Percentiles rank a stretch among this genome's conserved stretches.
Evolutionary conservation across 2,888 invertebrate genomes (phyloP).

Genomic region (Hyppa rectilinea): DNA sequence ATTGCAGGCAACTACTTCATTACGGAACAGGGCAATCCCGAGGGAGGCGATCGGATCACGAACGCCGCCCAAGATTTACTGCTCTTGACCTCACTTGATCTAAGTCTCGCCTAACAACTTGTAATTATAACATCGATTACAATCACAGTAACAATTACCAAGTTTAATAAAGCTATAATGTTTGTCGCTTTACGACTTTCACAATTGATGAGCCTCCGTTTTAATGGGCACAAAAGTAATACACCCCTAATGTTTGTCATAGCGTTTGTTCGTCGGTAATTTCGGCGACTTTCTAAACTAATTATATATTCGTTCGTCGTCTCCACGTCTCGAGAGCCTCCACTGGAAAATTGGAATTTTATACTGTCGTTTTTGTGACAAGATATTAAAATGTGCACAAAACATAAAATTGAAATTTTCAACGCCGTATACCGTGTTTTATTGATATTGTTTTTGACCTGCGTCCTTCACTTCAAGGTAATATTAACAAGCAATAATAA

Average conservation of each 20-base stretch:
- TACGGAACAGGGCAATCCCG: slow-evolving; percentile 74
- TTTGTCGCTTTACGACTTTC: slow-evolving; percentile 59
- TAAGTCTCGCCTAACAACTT: slow-evolving; percentile 69
- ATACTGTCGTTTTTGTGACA: slow-evolving; percentile 75
- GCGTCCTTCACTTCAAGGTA: neutral
- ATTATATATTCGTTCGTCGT: slow-evolving; percentile 75
- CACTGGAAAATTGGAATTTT: slow-evolving; percentile 78
- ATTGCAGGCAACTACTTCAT: slow-evolving; percentile 84
- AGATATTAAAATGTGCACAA: slow-evolving; percentile 76
- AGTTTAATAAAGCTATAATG: slow-evolving; percentile 65
- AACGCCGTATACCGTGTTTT: slow-evolving; percentile 29
- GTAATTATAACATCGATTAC: slow-evolving; percentile 72
- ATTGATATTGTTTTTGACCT: slow-evolving; percentile 45
- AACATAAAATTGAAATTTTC: slow-evolving; percentile 65
- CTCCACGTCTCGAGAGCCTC: slow-evolving; percentile 68
- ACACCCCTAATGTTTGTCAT: slow-evolving; percentile 67
- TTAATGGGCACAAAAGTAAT: slow-evolving; percentile 65
- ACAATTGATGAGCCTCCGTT: slow-evolving; percentile 56
- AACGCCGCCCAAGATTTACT: slow-evolving; percentile 81
- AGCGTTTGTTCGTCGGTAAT: slow-evolving; percentile 67
- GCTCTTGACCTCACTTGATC: slow-evolving; percentile 83
- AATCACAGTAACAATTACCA: slow-evolving; percentile 63
- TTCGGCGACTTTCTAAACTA: slow-evolving; percentile 71
- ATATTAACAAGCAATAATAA: neutral
- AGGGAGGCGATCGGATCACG: slow-evolving; percentile 74